phyloP scores from a whole-genome alignment of 2,888 invertebrate genomes.

The Spisula solida region DNA sequence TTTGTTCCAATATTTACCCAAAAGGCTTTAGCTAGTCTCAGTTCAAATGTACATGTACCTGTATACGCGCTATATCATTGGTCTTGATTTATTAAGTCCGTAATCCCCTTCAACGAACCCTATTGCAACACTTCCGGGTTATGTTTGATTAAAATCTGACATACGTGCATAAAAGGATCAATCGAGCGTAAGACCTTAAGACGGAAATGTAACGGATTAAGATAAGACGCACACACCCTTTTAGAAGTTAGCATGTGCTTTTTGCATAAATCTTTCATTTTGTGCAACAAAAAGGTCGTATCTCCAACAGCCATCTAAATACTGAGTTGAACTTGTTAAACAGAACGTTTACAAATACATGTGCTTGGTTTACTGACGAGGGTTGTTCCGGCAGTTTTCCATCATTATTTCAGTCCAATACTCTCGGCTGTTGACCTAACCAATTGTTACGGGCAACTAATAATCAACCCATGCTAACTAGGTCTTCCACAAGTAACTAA shows the following conservation, averaged over 20 bases:
- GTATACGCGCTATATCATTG: neutral
- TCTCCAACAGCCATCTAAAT: neutral
- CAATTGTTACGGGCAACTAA: too few species aligned
- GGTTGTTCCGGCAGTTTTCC: too few species aligned
- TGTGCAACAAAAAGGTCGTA: neutral
- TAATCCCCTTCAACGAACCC: neutral
- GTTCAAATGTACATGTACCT: too few species aligned
- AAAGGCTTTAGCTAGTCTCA: neutral
- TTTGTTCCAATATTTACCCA: neutral
- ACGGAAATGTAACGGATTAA: constrained; percentile 22
- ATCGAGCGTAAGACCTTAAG: neutral
- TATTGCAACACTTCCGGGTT: constrained; percentile 4
- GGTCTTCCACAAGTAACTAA: too few species aligned
- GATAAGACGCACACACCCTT: neutral
- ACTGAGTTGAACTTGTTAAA: too few species aligned
- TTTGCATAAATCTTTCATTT: neutral
- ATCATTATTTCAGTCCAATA: too few species aligned
- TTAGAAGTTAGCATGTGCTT: neutral
- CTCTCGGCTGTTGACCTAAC: too few species aligned
- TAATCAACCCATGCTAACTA: too few species aligned
- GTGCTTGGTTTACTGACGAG: too few species aligned
- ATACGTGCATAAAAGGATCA: neutral
- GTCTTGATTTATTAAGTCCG: neutral
- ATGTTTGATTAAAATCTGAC: neutral
- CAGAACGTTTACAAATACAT: too few species aligned